A percentile compares a stretch with the other conserved stretches of the same genome.
These are phyloP conservation scores for Apodemus agrarius DNA, from an alignment of 2,797 vertebrate species.

Conservation along the genomic window DNA sequence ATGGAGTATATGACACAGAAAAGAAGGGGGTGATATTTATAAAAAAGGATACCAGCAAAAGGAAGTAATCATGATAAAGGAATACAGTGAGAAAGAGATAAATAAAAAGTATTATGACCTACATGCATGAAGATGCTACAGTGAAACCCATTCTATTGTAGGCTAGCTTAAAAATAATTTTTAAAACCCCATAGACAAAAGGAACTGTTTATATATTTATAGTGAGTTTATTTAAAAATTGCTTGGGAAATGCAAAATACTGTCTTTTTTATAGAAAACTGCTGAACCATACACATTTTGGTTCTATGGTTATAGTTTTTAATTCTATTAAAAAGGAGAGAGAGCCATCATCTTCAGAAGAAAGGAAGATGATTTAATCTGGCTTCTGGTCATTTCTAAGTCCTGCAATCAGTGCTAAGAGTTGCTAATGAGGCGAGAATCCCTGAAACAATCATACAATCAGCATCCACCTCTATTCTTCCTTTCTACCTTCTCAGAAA, in stretches of 20 bases:
- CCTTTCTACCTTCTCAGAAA: neutral
- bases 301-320: constrained; percentile 30
- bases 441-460: neutral
- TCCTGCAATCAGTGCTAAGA: neutral
- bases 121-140: neutral
- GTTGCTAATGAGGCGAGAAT: neutral
- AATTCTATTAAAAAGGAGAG: constrained; percentile 38
- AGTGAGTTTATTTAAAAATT: neutral
- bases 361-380: constrained; percentile 1
- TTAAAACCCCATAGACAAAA: constrained; percentile 25
- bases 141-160: neutral
- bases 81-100: neutral
- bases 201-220: neutral
- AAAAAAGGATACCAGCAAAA: neutral
- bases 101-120: neutral
- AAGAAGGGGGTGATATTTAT: neutral
- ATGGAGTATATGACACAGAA: neutral
- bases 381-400: neutral
- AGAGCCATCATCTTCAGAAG: neutral
- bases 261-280: neutral
- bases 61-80: neutral
- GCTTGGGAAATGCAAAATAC: constrained; percentile 56
- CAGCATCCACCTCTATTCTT: neutral
- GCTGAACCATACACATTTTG: neutral
- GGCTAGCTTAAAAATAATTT: neutral